Base-by-base conservation (phyloP, 2,113 vertebrate genomes). In the Heptranchias perlo region DNA sequence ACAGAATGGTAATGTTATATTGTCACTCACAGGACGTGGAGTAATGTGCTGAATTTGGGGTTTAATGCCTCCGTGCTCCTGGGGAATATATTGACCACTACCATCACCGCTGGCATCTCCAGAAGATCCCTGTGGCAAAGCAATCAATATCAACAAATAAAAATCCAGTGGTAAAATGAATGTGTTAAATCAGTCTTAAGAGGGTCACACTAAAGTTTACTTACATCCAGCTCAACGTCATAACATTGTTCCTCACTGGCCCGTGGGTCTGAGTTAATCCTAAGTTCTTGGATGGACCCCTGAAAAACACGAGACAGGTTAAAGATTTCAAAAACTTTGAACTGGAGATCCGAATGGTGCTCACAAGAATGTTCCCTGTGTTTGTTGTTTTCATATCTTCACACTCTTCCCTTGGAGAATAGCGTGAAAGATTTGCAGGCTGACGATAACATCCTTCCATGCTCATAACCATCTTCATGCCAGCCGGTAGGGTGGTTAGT, bases 221-320 rank as follows among this genome's bases (percentile, higher is more conserved):
- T 99, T 96, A 99, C 99, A 94, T 98, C 98, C 25, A 98, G 98
- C 76, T 99, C 99, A 84, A 99, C 99, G 39, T 99, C 98, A 96
- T 99, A 99, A 96, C 99, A 99, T 95, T 98, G 98, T 96, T 99
- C 98, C 96, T 99, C 98, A 0, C 98, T 97, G 95, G 97, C 97
- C 73, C 97, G 97, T 96, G 98, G 98, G 97, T 99, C 98, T 0
- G 98, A 96, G 96, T 98, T 98, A 96, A 99, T 87, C 84, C 97
- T 97, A 97, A 99, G 97, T 96, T 99, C 98, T 97, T 99, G 99
- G 96, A 99, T 98, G 6, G 98, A 99, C 49, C 99, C 99, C 99
- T 99, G 39, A 0, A 97, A 1, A 96, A 89, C 96, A 96, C 94
- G 91, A 96, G 8, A 96, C 0, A 87, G 23, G 35, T 95, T 14